These are phyloP conservation scores for Drosophila setosimentum DNA, from an alignment of 2,888 invertebrate genomes.

Conservation along the genomic window DNA sequence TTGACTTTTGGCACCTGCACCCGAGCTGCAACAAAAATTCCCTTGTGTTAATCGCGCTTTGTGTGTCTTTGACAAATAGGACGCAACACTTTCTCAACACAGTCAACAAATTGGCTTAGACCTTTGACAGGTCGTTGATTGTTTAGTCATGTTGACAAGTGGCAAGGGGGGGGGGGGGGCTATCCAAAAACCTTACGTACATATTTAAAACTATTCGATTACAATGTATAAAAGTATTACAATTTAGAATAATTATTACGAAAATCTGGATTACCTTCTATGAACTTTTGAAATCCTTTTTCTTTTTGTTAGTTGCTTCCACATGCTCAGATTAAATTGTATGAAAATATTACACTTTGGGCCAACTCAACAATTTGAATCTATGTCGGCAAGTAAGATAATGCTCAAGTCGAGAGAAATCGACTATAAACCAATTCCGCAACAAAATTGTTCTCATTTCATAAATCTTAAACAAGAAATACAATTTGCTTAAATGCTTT, in stretches of 20 bases:
- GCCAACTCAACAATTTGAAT: background rate
- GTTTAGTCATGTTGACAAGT: background rate
- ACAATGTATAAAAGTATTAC: background rate
- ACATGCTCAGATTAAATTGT: too few relatives aligned
- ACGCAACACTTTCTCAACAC: conserved; percentile 6
- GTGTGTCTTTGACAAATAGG: conserved; percentile 33
- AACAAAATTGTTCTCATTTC: too few relatives aligned
- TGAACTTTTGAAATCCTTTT: background rate
- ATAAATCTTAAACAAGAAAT: background rate
- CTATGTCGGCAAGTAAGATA: background rate
- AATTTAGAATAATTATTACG: background rate
- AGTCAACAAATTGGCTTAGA: conserved; percentile 7
- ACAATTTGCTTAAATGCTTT: accelerated
- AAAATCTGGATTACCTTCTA: background rate
- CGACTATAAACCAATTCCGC: too few relatives aligned
- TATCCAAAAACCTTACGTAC: background rate
- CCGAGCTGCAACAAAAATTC: conserved; percentile 34
- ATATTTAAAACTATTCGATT: background rate
- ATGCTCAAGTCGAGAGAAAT: background rate
- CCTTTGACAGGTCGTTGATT: background rate
- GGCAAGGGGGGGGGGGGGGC: background rate
- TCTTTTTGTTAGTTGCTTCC: too few relatives aligned
- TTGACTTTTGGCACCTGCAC: conserved; percentile 48
- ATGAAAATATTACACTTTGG: accelerated
- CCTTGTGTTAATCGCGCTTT: conserved; percentile 32